Base-by-base conservation (phyloP, 2,113 vertebrate genomes). In the Embiotoca jacksoni region DNA sequence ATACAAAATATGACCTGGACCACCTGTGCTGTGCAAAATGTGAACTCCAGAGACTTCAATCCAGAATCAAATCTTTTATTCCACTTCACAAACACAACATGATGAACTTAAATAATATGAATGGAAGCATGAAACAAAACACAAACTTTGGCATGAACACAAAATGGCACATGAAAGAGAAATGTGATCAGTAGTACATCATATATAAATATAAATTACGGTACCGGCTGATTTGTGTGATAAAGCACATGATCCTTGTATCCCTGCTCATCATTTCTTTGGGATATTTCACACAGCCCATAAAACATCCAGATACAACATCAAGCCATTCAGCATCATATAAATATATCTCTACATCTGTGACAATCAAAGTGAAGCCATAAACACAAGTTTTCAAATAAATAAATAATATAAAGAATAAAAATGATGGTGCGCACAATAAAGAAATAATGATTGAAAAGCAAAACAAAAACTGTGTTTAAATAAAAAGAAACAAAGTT, bases 341-440 rank as follows among this genome's bases (percentile, higher is more conserved):
- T 94, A 92, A 93, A 94, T 94, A 94, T 88, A 93, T 91, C 63
- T 92, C 83, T 88, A 86, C 86, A 90, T 93, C 82, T 93, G 82
- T 79, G 76, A 91, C 88, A 92, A 92, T 90, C 86, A 85, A 77
- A 56, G 80, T 72, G 67, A 81, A 81, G 72, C 67, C 55, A 83
- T 82, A 65, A 89, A 89, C 80, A 76, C 75, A 68, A 11, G 31
- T 72, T 86, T 83, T 80, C 56, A 84, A 91, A 93, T 93, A 93
- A 92, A 93, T 91, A 88, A 92, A 92, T 90, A 93, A 91, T 91
- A 92, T 89, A 89, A 93, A 82, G 10, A 76, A 89, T 91, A 87
- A 88, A 83, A 89, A 91, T 93, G 92, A 94, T 93, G 92, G 92
- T 93, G 68, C 91, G 41, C 81, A 92, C 92, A 92, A 88, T 84